phyloP scores from a whole-genome alignment of 2,888 invertebrate genomes.

The Microplitis manilae region DNA sequence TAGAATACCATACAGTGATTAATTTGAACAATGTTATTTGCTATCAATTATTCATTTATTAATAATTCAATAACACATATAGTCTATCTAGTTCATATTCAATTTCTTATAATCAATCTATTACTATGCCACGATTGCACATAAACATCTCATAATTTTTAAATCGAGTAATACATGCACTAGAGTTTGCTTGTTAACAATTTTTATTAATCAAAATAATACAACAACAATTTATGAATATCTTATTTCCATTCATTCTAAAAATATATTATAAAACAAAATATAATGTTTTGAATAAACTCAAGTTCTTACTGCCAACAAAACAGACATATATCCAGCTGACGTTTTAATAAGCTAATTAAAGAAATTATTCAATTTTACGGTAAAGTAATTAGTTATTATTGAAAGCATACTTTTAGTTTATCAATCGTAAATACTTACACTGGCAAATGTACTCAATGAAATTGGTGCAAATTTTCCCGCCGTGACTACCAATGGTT shows the following conservation, averaged over 20 bases:
- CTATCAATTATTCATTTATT: background rate
- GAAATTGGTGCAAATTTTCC: slow-evolving; percentile 39
- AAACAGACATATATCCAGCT: slow-evolving; percentile 36
- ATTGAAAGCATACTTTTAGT: too few species aligned
- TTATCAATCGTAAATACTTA: slow-evolving; percentile 15
- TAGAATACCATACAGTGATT: too few species aligned
- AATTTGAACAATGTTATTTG: too few species aligned
- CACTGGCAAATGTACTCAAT: slow-evolving; percentile 35
- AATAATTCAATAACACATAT: background rate
- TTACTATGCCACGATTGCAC: background rate
- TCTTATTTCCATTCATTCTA: too few species aligned
- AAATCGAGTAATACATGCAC: too few species aligned
- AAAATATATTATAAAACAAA: background rate
- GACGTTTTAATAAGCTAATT: slow-evolving; percentile 39
- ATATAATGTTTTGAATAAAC: background rate
- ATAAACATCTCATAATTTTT: too few species aligned
- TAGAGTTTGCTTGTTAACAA: too few species aligned
- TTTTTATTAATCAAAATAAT: too few species aligned
- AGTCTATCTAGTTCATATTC: too few species aligned
- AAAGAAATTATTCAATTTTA: background rate
- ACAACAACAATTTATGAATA: too few species aligned
- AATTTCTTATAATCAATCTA: background rate
- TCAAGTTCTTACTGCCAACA: slow-evolving; percentile 33
- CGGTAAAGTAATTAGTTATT: too few species aligned
- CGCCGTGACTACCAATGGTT: slow-evolving; percentile 34